Evolutionary conservation across 92 coral and sea anemone genomes (phyloP).

Genomic region (Anthopleura xanthogrammica): DNA sequence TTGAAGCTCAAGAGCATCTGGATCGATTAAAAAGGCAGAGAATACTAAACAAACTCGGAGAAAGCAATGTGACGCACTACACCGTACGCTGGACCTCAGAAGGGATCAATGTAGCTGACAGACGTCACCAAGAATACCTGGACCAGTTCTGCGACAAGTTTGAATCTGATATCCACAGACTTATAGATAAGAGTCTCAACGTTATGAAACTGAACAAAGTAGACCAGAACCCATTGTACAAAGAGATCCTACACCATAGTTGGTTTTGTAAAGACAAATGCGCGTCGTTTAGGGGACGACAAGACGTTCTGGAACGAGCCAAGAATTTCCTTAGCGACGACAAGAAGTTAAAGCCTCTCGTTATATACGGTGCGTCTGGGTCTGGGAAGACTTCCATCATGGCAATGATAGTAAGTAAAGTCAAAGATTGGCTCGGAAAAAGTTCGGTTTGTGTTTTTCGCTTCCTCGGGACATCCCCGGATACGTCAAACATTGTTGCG

Average conservation of each 20-base stretch:
- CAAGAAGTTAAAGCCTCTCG: slow-evolving; percentile 48
- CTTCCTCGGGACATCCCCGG: slow-evolving; percentile 86
- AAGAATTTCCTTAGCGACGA: slow-evolving; percentile 38
- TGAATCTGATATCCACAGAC: slow-evolving; percentile 64
- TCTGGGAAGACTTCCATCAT: slow-evolving; percentile 85
- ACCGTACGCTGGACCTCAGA: slow-evolving; percentile 69
- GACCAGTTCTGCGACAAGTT: slow-evolving; percentile 64
- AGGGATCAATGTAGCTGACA: slow-evolving; percentile 76
- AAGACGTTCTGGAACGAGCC: slow-evolving; percentile 54
- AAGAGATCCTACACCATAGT: slow-evolving; percentile 70
- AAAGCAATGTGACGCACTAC: slow-evolving; percentile 62
- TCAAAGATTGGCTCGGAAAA: slow-evolving; percentile 71
- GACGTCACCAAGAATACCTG: slow-evolving; percentile 65
- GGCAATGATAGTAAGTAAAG: slow-evolving; percentile 58
- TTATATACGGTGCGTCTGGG: slow-evolving; percentile 72
- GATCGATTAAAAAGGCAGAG: slow-evolving; percentile 60
- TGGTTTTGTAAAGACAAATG: slow-evolving; percentile 89
- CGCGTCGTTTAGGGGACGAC: slow-evolving; percentile 68
- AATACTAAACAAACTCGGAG: slow-evolving; percentile 59
- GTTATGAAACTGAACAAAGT: slow-evolving; percentile 39
- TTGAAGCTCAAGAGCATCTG: slow-evolving; percentile 67
- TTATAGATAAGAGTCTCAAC: slow-evolving; percentile 65
- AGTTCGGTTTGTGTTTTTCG: slow-evolving; percentile 70
- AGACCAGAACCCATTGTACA: slow-evolving; percentile 51
- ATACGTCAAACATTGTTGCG: slow-evolving; percentile 66